Evolutionary conservation across 2,888 invertebrate species (phyloP).

Genomic region (Epistrophe grossulariae): DNA sequence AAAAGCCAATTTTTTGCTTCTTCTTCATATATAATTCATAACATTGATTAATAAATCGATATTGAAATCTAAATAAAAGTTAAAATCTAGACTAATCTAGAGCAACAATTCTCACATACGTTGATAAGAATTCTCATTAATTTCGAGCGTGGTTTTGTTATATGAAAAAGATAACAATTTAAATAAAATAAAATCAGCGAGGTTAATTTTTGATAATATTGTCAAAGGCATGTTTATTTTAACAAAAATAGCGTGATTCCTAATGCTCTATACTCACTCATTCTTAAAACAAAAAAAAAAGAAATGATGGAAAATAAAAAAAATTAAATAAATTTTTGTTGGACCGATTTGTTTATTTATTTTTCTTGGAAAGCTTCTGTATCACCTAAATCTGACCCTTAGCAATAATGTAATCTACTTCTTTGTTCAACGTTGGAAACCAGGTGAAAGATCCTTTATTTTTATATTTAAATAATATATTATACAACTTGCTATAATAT

Average conservation of each 20-base stretch:
- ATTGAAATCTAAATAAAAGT: no score
- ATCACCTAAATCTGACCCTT: no score
- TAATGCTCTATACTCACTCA: not conserved
- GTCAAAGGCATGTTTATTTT: not conserved
- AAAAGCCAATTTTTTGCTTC: no score
- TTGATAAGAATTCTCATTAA: constrained; percentile 12
- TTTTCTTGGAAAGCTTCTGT: no score
- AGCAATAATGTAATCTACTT: no score
- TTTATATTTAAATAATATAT: no score
- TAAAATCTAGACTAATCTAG: not conserved
- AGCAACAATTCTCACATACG: not conserved
- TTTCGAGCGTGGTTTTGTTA: not conserved
- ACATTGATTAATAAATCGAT: not conserved
- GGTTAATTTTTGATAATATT: not conserved
- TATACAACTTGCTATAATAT: no score
- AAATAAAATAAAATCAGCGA: not conserved
- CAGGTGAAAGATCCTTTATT: no score
- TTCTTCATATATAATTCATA: no score
- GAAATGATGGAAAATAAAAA: not conserved
- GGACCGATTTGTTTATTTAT: not conserved
- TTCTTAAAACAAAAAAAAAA: not conserved
- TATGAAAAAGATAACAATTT: not conserved
- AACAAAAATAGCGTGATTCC: constrained; percentile 2
- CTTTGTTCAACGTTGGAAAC: no score
- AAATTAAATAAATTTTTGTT: not conserved